Evolutionary conservation across 2,797 vertebrate species (phyloP).

Genomic region (Crypturellus tataupa): DNA sequence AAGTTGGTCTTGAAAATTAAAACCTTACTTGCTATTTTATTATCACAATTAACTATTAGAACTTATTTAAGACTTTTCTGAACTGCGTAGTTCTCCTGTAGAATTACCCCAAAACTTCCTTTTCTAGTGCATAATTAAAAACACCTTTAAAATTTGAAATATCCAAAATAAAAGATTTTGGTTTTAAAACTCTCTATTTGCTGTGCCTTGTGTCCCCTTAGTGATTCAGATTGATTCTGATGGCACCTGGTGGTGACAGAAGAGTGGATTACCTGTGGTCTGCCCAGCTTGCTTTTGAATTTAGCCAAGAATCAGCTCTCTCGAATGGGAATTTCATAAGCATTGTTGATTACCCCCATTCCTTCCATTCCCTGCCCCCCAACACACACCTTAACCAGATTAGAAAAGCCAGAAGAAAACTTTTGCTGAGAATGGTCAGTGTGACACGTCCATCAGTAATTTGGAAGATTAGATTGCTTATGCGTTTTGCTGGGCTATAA

Average conservation of each 20-base stretch:
- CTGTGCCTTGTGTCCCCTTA: not conserved
- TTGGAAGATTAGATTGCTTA: not conserved
- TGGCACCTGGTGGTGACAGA: not conserved
- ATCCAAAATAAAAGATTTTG: not conserved
- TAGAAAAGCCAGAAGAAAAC: not conserved
- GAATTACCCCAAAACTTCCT: not conserved
- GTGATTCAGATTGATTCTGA: slow-evolving; percentile 17
- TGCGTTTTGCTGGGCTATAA: not conserved
- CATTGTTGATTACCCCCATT: not conserved
- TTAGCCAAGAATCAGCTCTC: not conserved
- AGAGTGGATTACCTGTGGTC: slow-evolving; percentile 16
- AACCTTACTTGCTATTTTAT: not conserved
- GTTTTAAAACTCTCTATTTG: not conserved
- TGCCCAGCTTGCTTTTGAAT: slow-evolving; percentile 1
- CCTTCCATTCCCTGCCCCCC: accelerated
- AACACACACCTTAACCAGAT: not conserved
- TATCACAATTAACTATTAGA: not conserved
- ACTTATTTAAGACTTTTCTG: not conserved
- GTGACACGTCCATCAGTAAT: not conserved
- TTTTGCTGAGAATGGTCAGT: not conserved
- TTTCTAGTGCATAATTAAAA: not conserved
- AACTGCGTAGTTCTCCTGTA: not conserved
- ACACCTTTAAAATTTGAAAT: not conserved
- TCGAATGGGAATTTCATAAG: not conserved
- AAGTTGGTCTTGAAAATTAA: not conserved